phyloP scores from a whole-genome alignment of 2,113 vertebrate genomes.

The Tachysurus vachellii region DNA sequence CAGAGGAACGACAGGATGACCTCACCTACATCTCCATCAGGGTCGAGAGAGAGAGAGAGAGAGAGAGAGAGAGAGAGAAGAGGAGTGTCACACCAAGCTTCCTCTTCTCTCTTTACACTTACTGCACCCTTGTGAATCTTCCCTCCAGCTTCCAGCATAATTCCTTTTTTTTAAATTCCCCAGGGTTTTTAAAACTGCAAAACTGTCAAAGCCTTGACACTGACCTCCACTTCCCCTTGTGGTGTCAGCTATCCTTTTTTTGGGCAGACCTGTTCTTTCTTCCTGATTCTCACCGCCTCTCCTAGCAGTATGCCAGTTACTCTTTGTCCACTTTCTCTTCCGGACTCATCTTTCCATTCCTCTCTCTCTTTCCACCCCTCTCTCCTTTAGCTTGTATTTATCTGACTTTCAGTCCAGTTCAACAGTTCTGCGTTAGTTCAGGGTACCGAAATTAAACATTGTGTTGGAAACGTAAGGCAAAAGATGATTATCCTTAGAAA shows the following conservation, averaged over 20 bases:
- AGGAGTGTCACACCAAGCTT: slow-evolving; percentile 7
- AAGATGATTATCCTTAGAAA: background rate
- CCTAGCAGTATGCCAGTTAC: slow-evolving; percentile 10
- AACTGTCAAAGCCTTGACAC: slow-evolving; percentile 38
- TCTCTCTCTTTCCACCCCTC: background rate
- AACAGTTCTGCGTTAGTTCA: background rate
- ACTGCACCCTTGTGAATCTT: slow-evolving; percentile 24
- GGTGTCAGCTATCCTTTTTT: slow-evolving; percentile 47
- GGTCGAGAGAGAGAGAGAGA: background rate
- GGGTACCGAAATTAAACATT: background rate
- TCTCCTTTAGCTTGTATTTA: background rate
- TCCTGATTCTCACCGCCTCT: slow-evolving; percentile 7
- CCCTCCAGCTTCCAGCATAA: slow-evolving; percentile 41
- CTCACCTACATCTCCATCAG: slow-evolving; percentile 44
- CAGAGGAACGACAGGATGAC: slow-evolving; percentile 41
- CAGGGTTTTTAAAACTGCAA: slow-evolving; percentile 46
- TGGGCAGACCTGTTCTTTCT: slow-evolving; percentile 27
- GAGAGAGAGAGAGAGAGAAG: background rate
- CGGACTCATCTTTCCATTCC: slow-evolving; percentile 3
- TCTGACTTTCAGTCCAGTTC: background rate
- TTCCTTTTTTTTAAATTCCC: slow-evolving; percentile 39
- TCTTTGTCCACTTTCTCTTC: slow-evolving; percentile 32
- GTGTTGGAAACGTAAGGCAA: background rate
- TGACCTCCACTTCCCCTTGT: slow-evolving; percentile 46
- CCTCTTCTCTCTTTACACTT: slow-evolving; percentile 30